phyloP scores from a whole-genome alignment of 2,888 invertebrate genomes.

The Caenorhabditis sinica region DNA sequence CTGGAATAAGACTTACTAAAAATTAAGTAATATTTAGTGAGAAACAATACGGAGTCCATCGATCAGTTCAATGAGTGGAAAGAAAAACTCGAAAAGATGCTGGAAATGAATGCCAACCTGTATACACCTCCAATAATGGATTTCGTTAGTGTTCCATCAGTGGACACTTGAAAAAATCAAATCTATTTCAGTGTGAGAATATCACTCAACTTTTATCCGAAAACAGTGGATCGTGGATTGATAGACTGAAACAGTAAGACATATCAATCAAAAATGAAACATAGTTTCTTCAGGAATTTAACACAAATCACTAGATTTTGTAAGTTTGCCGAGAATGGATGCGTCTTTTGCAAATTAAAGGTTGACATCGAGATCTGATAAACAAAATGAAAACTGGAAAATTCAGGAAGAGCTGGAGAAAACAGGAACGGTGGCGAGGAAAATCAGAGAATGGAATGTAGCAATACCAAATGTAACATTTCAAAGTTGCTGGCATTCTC shows the following conservation, averaged over 20 bases:
- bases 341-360: constrained; percentile 11
- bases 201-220: not conserved
- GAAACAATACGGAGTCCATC: not conserved
- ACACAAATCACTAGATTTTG: not conserved
- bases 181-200: constrained; percentile 6
- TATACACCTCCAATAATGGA: not conserved
- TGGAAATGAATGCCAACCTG: not conserved
- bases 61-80: not conserved
- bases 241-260: not conserved
- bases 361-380: not conserved
- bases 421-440: not conserved
- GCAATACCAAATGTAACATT: constrained; percentile 16
- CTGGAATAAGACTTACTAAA: not conserved
- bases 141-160: not conserved
- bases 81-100: not conserved
- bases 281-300: constrained; percentile 4
- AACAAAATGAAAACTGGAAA: not conserved
- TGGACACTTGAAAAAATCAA: not conserved
- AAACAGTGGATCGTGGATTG: constrained; percentile 1
- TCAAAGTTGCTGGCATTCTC: not conserved
- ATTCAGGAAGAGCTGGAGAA: not conserved
- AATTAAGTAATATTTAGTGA: not conserved
- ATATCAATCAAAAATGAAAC: not conserved
- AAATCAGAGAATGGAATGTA: constrained; percentile 4
- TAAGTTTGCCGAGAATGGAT: not conserved